Evolutionary conservation across 2,113 vertebrate genomes (phyloP), one percentile per base, ranked within the genome.

Genomic region (Cromileptes altivelis): DNA sequence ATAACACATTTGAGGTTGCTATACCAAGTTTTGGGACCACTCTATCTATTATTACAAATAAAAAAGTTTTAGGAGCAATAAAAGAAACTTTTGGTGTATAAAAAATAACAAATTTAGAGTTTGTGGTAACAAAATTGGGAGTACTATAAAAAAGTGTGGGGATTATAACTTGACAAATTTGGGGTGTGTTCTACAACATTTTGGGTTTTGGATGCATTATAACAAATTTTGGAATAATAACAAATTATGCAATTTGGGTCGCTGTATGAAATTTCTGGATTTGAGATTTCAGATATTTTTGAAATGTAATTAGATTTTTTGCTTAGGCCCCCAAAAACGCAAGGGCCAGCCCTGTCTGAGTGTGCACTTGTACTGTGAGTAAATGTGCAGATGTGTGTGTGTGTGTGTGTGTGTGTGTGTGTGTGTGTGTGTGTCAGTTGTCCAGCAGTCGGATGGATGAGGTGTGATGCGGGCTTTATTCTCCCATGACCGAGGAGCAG

Each of bases 401-500:
- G 27, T 27, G 27, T 70, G 23, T 62, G 33, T n/a, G 61, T 64
- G 61, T 13, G 55, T 56, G 55, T 25, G 37, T 13, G 42, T 21
- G 71, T 70, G 68, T 80, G 68, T 53, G 42, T 77, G 79, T 67
- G 78, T 76, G 80, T 71, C 61, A 63, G 61, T 25, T 49, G 52
- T 76, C 57, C 63, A 79, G 76, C 40, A 11, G 70, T 23, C 30
- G 77, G 78, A 89, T 79, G 70, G 85, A 91, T 88, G 86, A 93
- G 74, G 90, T 90, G 89, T 75, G 88, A 91, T 75, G 49, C n/a
- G 70, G 77, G 75, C 87, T 88, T 86, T 81, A 74, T 81, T 84
- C 83, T 88, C 72, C 80, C 65, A 33, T 81, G 89, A 80, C 77
- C 68, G 81, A 72, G 63, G 52, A 88, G 72, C 85, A 79, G 81